Percentiles rank a stretch among this genome's conserved stretches.
Evolutionary conservation across 2,888 invertebrate species (phyloP).

Genomic region (Agonum fuliginosum): DNA sequence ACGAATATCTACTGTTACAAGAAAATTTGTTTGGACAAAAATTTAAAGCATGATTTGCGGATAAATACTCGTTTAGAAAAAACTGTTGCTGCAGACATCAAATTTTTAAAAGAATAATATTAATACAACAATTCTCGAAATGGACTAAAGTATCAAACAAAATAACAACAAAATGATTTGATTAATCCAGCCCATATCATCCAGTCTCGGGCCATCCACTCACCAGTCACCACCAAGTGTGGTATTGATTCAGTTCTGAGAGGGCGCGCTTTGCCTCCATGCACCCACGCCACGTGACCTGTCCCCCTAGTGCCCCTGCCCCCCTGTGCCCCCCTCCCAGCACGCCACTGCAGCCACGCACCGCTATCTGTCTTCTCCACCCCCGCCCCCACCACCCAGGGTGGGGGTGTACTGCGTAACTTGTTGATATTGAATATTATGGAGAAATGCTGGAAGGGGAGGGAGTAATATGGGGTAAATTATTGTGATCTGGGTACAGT

Average conservation of each 20-base stretch:
- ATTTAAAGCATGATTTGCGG: no score
- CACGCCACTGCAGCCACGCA: not conserved
- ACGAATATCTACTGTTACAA: no score
- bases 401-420: slow-evolving; percentile 17
- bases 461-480: not conserved
- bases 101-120: no score
- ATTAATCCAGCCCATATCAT: no score
- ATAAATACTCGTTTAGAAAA: no score
- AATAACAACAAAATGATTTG: no score
- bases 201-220: not conserved
- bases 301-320: slow-evolving; percentile 37
- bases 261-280: slow-evolving; percentile 46
- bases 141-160: no score
- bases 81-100: no score
- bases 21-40: no score
- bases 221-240: not conserved
- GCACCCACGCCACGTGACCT: slow-evolving; percentile 54
- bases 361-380: not conserved
- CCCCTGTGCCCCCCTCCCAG: slow-evolving; percentile 18
- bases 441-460: not conserved
- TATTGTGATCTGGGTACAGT: no score
- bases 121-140: no score
- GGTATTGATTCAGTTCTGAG: slow-evolving; percentile 53
- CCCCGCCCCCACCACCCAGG: not conserved
- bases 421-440: slow-evolving; percentile 49